Base-by-base conservation (phyloP, 1,140 invertebrate genomes). In the Drosophila ironensis region DNA sequence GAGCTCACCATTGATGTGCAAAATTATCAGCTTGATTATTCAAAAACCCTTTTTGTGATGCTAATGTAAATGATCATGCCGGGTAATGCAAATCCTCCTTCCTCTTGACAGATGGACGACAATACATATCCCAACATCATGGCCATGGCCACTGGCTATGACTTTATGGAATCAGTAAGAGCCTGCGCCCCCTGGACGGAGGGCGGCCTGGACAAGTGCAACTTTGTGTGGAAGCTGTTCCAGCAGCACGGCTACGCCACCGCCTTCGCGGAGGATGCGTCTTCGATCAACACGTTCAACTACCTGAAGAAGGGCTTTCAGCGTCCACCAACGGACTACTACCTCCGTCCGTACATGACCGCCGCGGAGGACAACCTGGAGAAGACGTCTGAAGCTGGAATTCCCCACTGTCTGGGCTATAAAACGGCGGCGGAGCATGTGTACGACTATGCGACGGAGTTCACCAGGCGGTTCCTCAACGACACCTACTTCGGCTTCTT, bases 81-180 rank as follows among this genome's bases (percentile, higher is more conserved):
- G n/a, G n/a, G n/a, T n/a, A n/a, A n/a, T n/a, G n/a, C n/a, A n/a
- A 28, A 28, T 20, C 14, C 12, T 19, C 19, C 40, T 84, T 89
- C 0, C n/a, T 2, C 6, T n/a, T 0, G 1, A 2, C 11, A 92
- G 92, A 89, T 92, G 59, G 95, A 93, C 1, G 95, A 95, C 70
- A 96, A 96, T 68, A 96, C 95, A 0, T 96, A 95, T 82, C 95
- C 95, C 0, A 97, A 97, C 88, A 78, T 97, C 14, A 94, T 97
- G 92, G 94, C 95, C 0, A 89, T 95, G 2, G 89, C 96, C 16
- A 94, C 93, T 1, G 96, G 95, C 1, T 91, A 92, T 35, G n/a
- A n/a, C n/a, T n/a, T n/a, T n/a, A n/a, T n/a, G n/a, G n/a, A 93
- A 88, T 87, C 76, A 90, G 41, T 53, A 54, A 84, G 9, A n/a